Base-by-base conservation (phyloP, 2,797 vertebrate species). In the Lerista edwardsae region DNA sequence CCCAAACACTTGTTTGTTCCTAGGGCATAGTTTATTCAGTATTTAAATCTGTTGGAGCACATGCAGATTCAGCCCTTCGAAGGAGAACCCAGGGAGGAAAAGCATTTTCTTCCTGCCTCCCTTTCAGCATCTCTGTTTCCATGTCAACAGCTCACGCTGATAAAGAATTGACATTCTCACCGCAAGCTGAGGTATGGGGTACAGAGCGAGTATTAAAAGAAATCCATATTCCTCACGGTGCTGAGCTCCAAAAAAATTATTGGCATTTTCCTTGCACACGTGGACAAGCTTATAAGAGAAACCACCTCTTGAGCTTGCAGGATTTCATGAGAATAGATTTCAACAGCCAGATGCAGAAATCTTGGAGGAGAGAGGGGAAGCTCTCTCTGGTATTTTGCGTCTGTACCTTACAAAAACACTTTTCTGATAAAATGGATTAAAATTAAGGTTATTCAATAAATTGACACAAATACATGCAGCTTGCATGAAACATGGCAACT, bases 91-190 rank as follows among this genome's bases (percentile, higher is more conserved):
- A 71, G 88, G 93, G 83, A 81, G 91, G 80, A 86, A 92, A 83
- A 86, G 81, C 64, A n/a, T 86, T 92, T 93, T 90, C 57, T 85
- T 75, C 29, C 71, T 91, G 88, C 86, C 93, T 92, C 86, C 89
- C 88, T 93, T 93, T 92, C 91, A 90, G 90, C 85, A 91, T 93
- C 90, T 91, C 85, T 95, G 90, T 95, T 95, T 93, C 88, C 94
- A 95, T 95, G 94, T 95, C 94, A 94, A 94, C 94, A 94, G 92
- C 90, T 91, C 80, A 89, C 68, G 91, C 85, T 92, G 90, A 94
- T 94, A 90, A 93, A 86, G 90, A 95, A 94, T 95, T 95, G 92
- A 94, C 89, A 94, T 93, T 96, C 92, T 84, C 91, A 71, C 84
- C 94, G 89, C 92, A 90, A 92, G 93, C 92, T 91, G 89, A 91